These are phyloP conservation scores for Cathartes aura DNA, from an alignment of 2,113 vertebrate species.

Conservation along the genomic window DNA sequence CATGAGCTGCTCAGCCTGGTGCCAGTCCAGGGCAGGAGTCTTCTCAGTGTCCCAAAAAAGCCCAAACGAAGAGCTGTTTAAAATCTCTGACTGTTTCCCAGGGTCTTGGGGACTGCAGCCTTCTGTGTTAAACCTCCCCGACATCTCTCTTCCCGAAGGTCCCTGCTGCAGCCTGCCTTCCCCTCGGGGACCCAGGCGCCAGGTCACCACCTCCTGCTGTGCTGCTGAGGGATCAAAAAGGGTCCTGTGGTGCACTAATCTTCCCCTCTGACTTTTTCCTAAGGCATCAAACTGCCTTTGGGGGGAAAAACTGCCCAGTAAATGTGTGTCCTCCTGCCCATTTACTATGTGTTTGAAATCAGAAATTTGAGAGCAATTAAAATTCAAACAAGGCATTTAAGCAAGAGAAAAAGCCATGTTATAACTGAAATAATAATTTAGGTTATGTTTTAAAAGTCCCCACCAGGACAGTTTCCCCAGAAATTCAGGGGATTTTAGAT, in stretches of 20 bases:
- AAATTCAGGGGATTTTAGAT: background rate
- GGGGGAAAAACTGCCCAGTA: background rate
- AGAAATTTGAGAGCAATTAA: background rate
- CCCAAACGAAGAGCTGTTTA: background rate
- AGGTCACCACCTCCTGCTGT: slow-evolving; percentile 18
- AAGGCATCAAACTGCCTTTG: background rate
- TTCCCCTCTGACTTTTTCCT: background rate
- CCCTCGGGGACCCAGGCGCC: background rate
- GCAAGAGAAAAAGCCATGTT: background rate
- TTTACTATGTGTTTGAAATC: background rate
- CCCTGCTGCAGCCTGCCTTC: background rate
- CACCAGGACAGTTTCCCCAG: background rate
- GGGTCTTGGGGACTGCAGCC: background rate
- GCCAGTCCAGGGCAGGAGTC: background rate
- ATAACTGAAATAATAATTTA: background rate
- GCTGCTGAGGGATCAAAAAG: background rate
- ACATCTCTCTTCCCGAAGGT: background rate
- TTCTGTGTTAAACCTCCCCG: background rate
- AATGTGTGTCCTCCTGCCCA: background rate
- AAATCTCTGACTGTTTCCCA: background rate
- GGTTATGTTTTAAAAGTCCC: background rate
- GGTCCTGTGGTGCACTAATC: background rate
- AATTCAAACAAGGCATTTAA: background rate
- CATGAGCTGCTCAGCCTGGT: background rate
- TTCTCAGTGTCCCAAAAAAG: background rate